phyloP scores from a whole-genome alignment of 1,140 invertebrate genomes.

The Thereuonema tuberculata region DNA sequence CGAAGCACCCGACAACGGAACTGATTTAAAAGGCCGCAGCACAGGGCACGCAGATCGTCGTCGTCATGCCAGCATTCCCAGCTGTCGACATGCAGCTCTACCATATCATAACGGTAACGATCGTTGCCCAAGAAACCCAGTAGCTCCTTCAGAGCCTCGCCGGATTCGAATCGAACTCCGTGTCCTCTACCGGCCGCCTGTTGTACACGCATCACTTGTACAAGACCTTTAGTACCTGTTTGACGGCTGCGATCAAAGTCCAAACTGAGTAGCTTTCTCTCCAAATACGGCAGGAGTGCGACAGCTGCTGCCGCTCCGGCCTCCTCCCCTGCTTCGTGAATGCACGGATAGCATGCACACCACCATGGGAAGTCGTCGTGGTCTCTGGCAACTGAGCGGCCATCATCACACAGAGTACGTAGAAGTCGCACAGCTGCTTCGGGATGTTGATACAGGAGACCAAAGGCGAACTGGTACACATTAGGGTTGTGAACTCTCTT shows the following conservation, averaged over 20 bases:
- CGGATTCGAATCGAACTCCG: conserved; percentile 3
- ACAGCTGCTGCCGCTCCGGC: background rate
- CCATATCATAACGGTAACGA: conserved; percentile 2
- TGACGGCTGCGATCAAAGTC: conserved; percentile 2
- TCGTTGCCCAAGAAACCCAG: background rate
- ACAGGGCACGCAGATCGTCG: background rate
- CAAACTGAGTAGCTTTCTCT: background rate
- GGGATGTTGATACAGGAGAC: background rate
- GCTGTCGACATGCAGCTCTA: conserved; percentile 1
- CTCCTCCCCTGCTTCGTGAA: conserved; percentile 1
- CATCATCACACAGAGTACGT: background rate
- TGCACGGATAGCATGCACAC: conserved; percentile 2
- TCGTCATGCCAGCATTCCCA: conserved; percentile 8
- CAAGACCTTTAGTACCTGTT: background rate
- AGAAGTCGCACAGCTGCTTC: conserved; percentile 1
- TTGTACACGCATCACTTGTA: background rate
- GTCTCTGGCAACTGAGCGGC: background rate
- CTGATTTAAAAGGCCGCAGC: background rate
- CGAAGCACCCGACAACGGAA: conserved; percentile 5
- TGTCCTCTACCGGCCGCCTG: background rate
- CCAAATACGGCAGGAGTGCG: conserved; percentile 1
- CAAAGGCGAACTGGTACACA: conserved; percentile 5
- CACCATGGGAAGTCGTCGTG: conserved; percentile 4
- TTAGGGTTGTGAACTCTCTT: background rate
- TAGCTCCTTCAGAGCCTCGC: conserved; percentile 1